A percentile compares a stretch with the other conserved stretches of the same genome.
phyloP scores from a whole-genome alignment of 2,797 vertebrate species.

The Acrossocheilus wenchowensis region DNA sequence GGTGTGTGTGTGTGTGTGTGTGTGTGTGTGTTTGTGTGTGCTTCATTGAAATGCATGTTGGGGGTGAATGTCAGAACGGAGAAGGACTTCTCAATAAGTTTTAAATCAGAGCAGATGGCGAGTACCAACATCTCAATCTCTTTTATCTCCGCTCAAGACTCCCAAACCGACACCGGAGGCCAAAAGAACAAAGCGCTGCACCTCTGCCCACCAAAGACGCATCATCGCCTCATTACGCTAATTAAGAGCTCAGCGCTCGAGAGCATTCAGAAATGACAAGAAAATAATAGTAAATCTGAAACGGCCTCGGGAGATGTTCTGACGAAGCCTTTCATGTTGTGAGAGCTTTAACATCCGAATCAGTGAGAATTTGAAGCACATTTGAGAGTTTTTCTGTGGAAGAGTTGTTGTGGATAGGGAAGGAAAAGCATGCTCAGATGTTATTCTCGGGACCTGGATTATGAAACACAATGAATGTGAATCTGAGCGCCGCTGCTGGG shows the following conservation, averaged over 20 bases:
- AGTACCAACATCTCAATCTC: neutral
- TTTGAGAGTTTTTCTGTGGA: neutral
- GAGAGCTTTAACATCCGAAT: neutral
- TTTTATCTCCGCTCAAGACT: neutral
- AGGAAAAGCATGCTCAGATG: neutral
- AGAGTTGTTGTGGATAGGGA: neutral
- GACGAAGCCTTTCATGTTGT: neutral
- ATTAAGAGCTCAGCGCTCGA: constrained; percentile 11
- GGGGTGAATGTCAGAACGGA: constrained; percentile 25
- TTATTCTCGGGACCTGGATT: neutral
- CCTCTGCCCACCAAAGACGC: constrained; percentile 38
- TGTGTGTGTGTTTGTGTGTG: neutral
- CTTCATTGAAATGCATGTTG: neutral
- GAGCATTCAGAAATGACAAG: constrained; percentile 5
- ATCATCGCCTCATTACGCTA: constrained; percentile 19
- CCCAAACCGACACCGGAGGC: constrained; percentile 22
- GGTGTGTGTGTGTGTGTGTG: neutral
- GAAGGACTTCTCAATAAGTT: constrained; percentile 16
- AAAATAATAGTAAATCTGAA: neutral
- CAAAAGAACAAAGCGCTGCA: constrained; percentile 62
- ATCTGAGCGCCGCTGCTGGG: neutral
- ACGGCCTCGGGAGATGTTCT: neutral
- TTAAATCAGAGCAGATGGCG: constrained; percentile 22
- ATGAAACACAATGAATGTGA: neutral
- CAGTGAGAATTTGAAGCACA: neutral